Evolutionary conservation across 2,113 vertebrate species (phyloP).

Genomic region (Egretta garzetta): DNA sequence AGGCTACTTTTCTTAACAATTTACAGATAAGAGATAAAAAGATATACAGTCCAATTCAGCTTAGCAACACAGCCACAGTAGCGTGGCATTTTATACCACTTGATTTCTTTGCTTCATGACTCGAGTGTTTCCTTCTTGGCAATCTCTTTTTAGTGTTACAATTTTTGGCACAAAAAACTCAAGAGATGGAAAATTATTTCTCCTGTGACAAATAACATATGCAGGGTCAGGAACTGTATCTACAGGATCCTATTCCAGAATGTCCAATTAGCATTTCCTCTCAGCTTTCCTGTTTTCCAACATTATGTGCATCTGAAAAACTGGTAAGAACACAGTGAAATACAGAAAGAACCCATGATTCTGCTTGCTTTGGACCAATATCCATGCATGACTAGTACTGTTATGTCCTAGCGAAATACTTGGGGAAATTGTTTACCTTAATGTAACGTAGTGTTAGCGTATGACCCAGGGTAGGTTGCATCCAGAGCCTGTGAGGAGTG

Average conservation of each 20-base stretch:
- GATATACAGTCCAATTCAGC: not conserved
- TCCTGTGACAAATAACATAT: not conserved
- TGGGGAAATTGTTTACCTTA: not conserved
- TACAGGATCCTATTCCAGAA: not conserved
- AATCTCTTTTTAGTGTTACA: not conserved
- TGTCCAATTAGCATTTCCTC: not conserved
- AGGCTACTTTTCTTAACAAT: not conserved
- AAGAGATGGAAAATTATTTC: not conserved
- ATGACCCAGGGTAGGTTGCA: not conserved
- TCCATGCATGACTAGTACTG: not conserved
- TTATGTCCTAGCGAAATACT: not conserved
- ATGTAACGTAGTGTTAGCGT: not conserved
- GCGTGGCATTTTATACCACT: not conserved
- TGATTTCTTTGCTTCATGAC: not conserved
- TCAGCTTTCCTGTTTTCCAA: not conserved
- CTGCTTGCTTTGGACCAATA: not conserved
- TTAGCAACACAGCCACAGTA: not conserved
- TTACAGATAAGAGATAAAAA: not conserved
- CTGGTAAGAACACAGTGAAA: not conserved
- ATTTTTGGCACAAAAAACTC: not conserved
- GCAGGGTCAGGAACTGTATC: not conserved
- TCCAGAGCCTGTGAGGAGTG: not conserved
- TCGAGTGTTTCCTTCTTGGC: not conserved
- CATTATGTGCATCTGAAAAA: not conserved
- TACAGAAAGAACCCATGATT: accelerated